Evolutionary conservation across 2,113 vertebrate species (phyloP).

Genomic region (Amphiprion percula): DNA sequence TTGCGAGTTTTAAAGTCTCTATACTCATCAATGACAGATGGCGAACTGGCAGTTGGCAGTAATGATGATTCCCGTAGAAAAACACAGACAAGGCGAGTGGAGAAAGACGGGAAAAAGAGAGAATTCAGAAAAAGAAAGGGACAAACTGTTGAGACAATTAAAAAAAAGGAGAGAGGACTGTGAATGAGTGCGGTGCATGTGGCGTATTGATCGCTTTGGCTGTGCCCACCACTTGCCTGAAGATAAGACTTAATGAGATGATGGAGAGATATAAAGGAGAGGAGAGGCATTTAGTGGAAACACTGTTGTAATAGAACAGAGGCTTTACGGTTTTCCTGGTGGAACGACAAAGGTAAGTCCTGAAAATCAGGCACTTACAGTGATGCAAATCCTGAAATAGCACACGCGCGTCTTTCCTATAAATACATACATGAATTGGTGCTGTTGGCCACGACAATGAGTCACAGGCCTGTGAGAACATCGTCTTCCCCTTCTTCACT

Average conservation of each 20-base stretch:
- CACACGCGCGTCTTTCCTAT: conserved; percentile 40
- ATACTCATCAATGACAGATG: conserved; percentile 56
- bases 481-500: conserved; percentile 44
- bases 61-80: conserved; percentile 17
- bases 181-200: not conserved
- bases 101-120: conserved; percentile 10
- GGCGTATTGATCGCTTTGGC: conserved; percentile 61
- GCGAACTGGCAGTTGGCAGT: conserved; percentile 33
- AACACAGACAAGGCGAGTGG: not conserved
- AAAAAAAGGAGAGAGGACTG: conserved; percentile 5
- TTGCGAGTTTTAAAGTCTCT: conserved; percentile 38
- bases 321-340: not conserved
- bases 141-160: conserved; percentile 52
- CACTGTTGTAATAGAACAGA: not conserved
- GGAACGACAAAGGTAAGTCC: not conserved
- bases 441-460: conserved; percentile 66
- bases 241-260: conserved; percentile 79
- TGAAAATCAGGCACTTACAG: conserved; percentile 30
- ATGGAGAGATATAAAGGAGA: conserved; percentile 49
- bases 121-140: conserved; percentile 1
- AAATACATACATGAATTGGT: conserved; percentile 60
- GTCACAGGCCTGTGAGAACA: conserved; percentile 64
- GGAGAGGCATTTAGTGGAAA: conserved; percentile 7
- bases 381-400: conserved; percentile 25
- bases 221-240: conserved; percentile 41